Base-by-base conservation (phyloP, 2,888 invertebrate genomes). In the Parnassius orleans region DNA sequence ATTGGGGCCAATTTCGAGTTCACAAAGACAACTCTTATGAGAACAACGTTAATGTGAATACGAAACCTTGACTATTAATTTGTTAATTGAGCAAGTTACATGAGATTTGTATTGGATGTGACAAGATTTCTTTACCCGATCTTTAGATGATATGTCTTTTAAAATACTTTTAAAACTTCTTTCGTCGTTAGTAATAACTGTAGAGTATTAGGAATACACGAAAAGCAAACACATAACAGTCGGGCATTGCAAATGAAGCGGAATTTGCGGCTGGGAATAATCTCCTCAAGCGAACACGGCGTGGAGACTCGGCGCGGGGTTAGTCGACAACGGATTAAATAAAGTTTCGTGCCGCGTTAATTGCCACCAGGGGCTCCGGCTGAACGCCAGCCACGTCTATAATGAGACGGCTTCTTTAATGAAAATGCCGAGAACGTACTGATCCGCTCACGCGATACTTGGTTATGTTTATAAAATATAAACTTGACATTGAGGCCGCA, bases 381-480 rank as follows among this genome's bases (percentile, higher is more conserved):
- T 77, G 79, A 80, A 73, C 79, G 77, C 78, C 75, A 73, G 81
- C 82, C 81, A 81, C 81, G 84, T 83, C 84, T 84, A 80, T 87
- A 89, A 87, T 88, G 89, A 87, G 85, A 85, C 84, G 83, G 84
- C 84, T 84, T 82, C 87, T 87, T 85, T 88, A 90, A 87, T 88
- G 84, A 84, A 87, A 86, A 88, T 87, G 80, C 86, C 83, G 75
- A 78, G 78, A 69, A 79, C 80, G 79, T 77, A 72, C 72, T 43
- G 43, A 10, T n/a, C 48, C 57, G 24, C 55, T 51, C 54, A 51
- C 46, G 63, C 58, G 50, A 54, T 53, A 44, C 77, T 76, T 33
- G 33, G 33, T 46, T 46, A 46, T 9, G 11, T 46, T 46, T 46
- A 46, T 46, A n/a, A 46, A 12, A 46, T 46, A 7, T 33, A 7